Percentiles rank a stretch among this genome's conserved stretches.
phyloP scores from a whole-genome alignment of 2,113 vertebrate species.

The Peucedramus taeniatus region DNA sequence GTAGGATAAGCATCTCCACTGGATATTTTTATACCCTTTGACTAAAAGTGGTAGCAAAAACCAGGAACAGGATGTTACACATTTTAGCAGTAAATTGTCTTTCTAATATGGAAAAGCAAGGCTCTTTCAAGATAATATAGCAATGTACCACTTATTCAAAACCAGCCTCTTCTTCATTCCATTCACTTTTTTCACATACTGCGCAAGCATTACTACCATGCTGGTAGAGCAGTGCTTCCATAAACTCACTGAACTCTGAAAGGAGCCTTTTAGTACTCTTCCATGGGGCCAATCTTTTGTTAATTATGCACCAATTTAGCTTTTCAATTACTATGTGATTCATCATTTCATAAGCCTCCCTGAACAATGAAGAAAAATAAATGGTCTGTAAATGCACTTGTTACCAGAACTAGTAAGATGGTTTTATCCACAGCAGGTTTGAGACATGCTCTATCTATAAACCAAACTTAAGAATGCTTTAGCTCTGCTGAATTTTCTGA shows the following conservation, averaged over 20 bases:
- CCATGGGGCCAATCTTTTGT: not conserved
- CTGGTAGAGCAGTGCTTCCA: not conserved
- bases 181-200: not conserved
- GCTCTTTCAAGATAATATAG: not conserved
- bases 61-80: not conserved
- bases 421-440: not conserved
- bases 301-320: not conserved
- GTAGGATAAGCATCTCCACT: not conserved
- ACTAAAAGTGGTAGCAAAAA: not conserved
- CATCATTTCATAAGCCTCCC: not conserved
- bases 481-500: not conserved
- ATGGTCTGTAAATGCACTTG: not conserved
- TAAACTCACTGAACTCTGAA: not conserved
- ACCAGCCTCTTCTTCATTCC: not conserved
- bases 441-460: not conserved
- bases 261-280: not conserved
- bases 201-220: accelerated
- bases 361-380: not conserved
- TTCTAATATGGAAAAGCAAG: not conserved
- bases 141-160: not conserved
- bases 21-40: not conserved
- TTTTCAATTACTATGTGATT: not conserved
- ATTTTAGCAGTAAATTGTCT: not conserved
- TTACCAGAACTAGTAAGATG: not conserved
- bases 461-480: not conserved